Base-by-base conservation (phyloP, 1,140 invertebrate genomes). In the Pseudoatta argentina region DNA sequence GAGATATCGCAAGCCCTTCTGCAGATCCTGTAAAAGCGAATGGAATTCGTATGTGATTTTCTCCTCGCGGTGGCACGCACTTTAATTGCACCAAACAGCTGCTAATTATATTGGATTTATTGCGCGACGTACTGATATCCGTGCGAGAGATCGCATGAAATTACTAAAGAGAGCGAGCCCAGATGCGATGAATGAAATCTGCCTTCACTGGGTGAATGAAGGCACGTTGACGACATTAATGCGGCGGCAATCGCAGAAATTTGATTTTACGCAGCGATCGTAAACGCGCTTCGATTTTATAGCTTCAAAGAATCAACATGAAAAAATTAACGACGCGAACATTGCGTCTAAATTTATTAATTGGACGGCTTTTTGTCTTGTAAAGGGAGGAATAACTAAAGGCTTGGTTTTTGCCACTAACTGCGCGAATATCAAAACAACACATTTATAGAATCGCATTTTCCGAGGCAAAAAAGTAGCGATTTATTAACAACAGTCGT, bases 171-270 rank as follows among this genome's bases (percentile, higher is more conserved):
- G 69, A 24, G 69, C 79, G 55, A 83, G n/a, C n/a, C 2, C 51
- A 61, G 55, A 3, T 21, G 79, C 79, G 57, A 73, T 83, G 55
- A 83, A 83, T 83, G 79, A 83, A 83, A 83, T 73, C n/a, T 57
- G 55, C 79, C 21, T 21, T 21, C 57, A 59, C 2, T n/a, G 69
- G 27, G 3, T 75, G 79, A 83, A 83, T 73, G 69, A 83, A 83
- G 55, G 79, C 39, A 51, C 55, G 55, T 73, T 34, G 66, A 24
- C 24, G 67, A 51, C 48, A 53, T 82, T 72, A 81, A 55, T 27
- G 34, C 59, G 34, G 8, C 67, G 57, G 51, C 66, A 53, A 51
- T 69, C 53, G 48, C 78, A 39, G 53, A 57, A 72, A 72, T 82
- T 81, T 34, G 64, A 16, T 57, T 71, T 71, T 72, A 30, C 21